Evolutionary conservation across 2,113 vertebrate genomes (phyloP).

Genomic region (Camelus dromedarius): DNA sequence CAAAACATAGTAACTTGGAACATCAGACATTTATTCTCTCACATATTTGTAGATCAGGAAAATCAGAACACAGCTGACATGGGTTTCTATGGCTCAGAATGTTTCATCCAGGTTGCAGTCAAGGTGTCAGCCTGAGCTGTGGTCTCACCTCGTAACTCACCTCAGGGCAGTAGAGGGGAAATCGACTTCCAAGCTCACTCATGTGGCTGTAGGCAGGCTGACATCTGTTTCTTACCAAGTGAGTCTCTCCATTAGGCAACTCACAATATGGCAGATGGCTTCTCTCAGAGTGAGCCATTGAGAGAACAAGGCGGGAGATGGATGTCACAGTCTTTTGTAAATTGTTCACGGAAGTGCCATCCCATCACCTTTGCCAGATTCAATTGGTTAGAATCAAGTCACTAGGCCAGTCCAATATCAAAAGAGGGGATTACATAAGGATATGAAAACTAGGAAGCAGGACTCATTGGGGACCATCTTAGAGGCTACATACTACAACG

Average conservation of each 20-base stretch:
- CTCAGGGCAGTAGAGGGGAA: not conserved
- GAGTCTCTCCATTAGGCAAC: not conserved
- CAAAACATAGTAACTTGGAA: not conserved
- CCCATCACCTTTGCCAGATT: not conserved
- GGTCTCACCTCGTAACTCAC: not conserved
- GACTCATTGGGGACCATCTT: not conserved
- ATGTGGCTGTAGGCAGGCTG: not conserved
- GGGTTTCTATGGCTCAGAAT: not conserved
- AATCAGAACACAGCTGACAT: not conserved
- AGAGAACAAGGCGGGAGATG: not conserved
- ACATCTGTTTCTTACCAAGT: not conserved
- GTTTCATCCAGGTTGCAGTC: not conserved
- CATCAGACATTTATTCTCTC: not conserved
- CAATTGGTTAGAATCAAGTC: not conserved
- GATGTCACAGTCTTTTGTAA: not conserved
- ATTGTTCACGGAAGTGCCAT: not conserved
- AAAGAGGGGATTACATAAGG: not conserved
- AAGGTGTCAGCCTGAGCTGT: not conserved
- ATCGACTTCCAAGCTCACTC: not conserved
- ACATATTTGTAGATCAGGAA: not conserved
- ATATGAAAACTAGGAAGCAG: not conserved
- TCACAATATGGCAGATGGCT: not conserved
- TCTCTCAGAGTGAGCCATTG: not conserved
- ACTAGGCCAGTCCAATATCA: not conserved
- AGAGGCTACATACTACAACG: not conserved